phyloP scores from a whole-genome alignment of 2,113 vertebrate species.

The Ifrita kowaldi region DNA sequence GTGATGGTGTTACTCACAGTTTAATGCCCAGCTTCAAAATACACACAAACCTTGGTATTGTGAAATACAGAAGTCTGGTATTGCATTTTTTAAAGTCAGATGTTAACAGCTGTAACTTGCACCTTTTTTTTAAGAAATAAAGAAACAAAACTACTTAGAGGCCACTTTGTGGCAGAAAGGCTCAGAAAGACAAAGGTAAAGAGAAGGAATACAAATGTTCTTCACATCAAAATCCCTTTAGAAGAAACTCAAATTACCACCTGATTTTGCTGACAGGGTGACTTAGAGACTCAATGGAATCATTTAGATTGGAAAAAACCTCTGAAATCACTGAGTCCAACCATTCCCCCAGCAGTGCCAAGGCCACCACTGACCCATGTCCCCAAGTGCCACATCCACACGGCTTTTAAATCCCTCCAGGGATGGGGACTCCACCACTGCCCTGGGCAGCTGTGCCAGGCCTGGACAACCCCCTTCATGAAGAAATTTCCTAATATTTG shows the following conservation, averaged over 20 bases:
- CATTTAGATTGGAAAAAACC: not conserved
- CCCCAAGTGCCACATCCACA: no score
- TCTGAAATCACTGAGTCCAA: not conserved
- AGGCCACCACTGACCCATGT: not conserved
- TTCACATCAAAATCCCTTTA: not conserved
- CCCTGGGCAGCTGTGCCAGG: not conserved
- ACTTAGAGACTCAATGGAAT: not conserved
- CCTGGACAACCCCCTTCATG: rapidly evolving
- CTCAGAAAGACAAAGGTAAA: not conserved
- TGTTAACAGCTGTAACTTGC: not conserved
- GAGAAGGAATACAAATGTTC: not conserved
- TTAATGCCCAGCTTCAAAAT: not conserved
- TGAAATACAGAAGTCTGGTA: not conserved
- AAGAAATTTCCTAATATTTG: no score
- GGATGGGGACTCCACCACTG: rapidly evolving
- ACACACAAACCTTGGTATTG: rapidly evolving
- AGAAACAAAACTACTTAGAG: not conserved
- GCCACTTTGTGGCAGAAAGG: not conserved
- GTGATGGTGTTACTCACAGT: not conserved
- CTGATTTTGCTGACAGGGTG: not conserved
- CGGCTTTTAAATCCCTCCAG: rapidly evolving
- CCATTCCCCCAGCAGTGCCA: rapidly evolving
- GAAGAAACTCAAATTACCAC: not conserved
- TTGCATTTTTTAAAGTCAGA: not conserved
- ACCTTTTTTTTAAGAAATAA: not conserved